Conservation (phyloP, 2,797 vertebrate genomes). For the Hephaestus fuliginosus region DNA sequence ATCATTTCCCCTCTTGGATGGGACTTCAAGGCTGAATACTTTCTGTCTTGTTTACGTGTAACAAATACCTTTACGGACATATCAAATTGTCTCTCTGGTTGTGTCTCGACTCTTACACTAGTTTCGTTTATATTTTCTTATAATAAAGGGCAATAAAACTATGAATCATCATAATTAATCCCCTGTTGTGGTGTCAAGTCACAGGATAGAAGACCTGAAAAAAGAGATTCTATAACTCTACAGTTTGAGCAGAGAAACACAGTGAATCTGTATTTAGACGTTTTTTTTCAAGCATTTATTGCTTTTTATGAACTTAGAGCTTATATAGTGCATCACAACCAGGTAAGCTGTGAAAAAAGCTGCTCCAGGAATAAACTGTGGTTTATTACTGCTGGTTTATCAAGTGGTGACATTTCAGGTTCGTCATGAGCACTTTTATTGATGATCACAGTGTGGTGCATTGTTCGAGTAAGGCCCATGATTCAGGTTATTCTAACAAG, state of each 20-base stretch:
- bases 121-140: slow-evolving; percentile 1
- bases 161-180: not conserved
- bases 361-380: not conserved
- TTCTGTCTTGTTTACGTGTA: not conserved
- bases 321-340: not conserved
- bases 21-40: not conserved
- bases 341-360: not conserved
- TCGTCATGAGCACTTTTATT: slow-evolving; percentile 7
- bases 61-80: not conserved
- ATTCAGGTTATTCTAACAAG: not conserved
- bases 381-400: no score
- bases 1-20: not conserved
- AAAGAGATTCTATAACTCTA: not conserved
- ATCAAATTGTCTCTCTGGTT: not conserved
- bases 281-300: not conserved
- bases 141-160: not conserved
- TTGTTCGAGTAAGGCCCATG: not conserved
- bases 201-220: no score
- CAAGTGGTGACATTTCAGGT: slow-evolving; percentile 12
- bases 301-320: not conserved
- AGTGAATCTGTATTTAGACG: not conserved
- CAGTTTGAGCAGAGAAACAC: not conserved
- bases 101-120: not conserved
- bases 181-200: not conserved
- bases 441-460: not conserved